Conservation (phyloP, 2,113 vertebrate genomes). For the Otocyon megalotis region DNA sequence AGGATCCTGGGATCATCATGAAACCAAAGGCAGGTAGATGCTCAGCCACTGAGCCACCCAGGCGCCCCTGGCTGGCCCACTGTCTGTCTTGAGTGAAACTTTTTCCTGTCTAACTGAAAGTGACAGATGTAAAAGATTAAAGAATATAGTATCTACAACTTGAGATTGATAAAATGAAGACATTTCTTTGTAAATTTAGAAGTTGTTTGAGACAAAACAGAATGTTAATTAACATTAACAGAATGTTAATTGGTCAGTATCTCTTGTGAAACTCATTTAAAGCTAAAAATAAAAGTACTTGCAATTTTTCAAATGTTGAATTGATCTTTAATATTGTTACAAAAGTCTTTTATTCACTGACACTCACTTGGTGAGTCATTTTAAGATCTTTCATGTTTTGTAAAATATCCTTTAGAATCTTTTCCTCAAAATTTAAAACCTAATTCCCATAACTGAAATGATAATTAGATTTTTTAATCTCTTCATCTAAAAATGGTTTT, state of each 20-base stretch:
- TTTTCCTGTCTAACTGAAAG: slow-evolving; percentile 14
- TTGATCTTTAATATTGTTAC: slow-evolving; percentile 12
- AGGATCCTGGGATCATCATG: neutral
- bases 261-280: neutral
- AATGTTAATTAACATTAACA: no score
- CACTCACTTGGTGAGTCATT: neutral
- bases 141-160: neutral
- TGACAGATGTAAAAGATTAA: neutral
- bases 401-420: neutral
- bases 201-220: slow-evolving; percentile 3
- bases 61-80: neutral
- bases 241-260: slow-evolving; percentile 14
- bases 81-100: slow-evolving; percentile 48
- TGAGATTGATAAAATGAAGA: neutral
- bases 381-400: neutral
- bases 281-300: slow-evolving; percentile 26
- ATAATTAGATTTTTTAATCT: slow-evolving; percentile 13
- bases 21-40: neutral
- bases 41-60: neutral
- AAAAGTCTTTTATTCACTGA: neutral
- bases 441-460: slow-evolving; percentile 14
- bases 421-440: slow-evolving; percentile 37
- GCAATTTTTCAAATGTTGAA: slow-evolving; percentile 24
- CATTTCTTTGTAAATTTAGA: slow-evolving; percentile 44
- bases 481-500: neutral